Evolutionary conservation across 2,888 invertebrate species (phyloP).

Genomic region (Eristalis pertinax): DNA sequence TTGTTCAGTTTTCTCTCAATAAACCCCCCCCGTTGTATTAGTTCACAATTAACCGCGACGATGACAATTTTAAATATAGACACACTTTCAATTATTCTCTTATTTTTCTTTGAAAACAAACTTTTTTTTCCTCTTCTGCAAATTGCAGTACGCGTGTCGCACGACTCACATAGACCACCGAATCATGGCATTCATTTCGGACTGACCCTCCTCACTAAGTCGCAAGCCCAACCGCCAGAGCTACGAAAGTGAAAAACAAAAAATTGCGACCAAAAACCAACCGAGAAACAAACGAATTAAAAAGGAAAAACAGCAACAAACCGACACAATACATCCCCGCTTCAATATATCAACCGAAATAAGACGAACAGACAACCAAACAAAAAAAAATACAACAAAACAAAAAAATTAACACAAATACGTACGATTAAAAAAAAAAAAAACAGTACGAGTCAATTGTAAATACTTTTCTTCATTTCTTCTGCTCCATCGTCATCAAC

Average conservation of each 20-base stretch:
- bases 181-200: conserved; percentile 61
- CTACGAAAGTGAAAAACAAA: conserved; percentile 23
- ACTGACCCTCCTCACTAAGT: conserved; percentile 65
- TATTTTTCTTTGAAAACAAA: neutral
- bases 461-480: conserved; percentile 50
- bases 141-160: conserved; percentile 29
- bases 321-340: conserved; percentile 61
- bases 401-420: conserved; percentile 10
- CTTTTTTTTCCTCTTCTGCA: neutral
- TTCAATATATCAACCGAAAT: conserved; percentile 56
- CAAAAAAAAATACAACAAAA: conserved; percentile 24
- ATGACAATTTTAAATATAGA: neutral
- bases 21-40: neutral
- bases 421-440: conserved; percentile 22
- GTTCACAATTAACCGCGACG: neutral
- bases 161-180: conserved; percentile 55
- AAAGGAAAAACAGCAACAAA: conserved; percentile 17
- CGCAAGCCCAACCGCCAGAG: conserved; percentile 44
- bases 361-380: conserved; percentile 9
- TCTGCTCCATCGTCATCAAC: conserved; percentile 34
- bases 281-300: conserved; percentile 27
- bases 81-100: neutral
- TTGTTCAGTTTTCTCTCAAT: neutral
- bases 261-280: conserved; percentile 50
- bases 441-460: conserved; percentile 35